Conservation (phyloP, 2,888 invertebrate genomes). For the Tenthredo scrophulariae region DNA sequence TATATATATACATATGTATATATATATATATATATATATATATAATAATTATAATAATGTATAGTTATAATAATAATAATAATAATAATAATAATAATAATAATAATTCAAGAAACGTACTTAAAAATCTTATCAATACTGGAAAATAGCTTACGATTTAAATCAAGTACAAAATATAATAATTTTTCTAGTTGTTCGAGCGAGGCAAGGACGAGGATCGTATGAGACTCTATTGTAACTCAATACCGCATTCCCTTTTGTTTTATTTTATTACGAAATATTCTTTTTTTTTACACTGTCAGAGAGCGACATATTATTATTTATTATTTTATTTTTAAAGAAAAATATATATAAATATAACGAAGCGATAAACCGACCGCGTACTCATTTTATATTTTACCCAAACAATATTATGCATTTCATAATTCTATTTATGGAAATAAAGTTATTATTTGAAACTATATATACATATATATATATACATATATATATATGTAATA, state of each 20-base stretch:
- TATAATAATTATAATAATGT: slow-evolving; percentile 1
- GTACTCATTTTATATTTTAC: neutral
- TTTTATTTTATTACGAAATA: slow-evolving; percentile 15
- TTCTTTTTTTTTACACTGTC: slow-evolving; percentile 46
- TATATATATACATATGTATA: too few species aligned
- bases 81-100: slow-evolving; percentile 22
- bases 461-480: neutral
- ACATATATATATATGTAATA: neutral
- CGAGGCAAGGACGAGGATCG: slow-evolving; percentile 68
- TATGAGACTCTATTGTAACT: slow-evolving; percentile 61
- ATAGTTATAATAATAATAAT: slow-evolving; percentile 10
- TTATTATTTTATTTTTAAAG: neutral
- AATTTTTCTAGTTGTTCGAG: slow-evolving; percentile 61
- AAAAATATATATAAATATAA: neutral
- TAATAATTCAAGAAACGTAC: slow-evolving; percentile 58
- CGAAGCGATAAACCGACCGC: neutral
- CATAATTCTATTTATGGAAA: neutral
- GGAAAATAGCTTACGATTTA: slow-evolving; percentile 70
- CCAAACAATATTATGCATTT: neutral
- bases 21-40: neutral
- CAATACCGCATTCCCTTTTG: slow-evolving; percentile 2
- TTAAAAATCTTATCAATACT: slow-evolving; percentile 72
- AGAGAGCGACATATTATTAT: slow-evolving; percentile 34
- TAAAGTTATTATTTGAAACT: neutral
- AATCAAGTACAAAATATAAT: slow-evolving; percentile 70